These are phyloP conservation scores for Trissoscelio sp. DNA, from an alignment of 2,888 invertebrate genomes.

Conservation along the genomic window DNA sequence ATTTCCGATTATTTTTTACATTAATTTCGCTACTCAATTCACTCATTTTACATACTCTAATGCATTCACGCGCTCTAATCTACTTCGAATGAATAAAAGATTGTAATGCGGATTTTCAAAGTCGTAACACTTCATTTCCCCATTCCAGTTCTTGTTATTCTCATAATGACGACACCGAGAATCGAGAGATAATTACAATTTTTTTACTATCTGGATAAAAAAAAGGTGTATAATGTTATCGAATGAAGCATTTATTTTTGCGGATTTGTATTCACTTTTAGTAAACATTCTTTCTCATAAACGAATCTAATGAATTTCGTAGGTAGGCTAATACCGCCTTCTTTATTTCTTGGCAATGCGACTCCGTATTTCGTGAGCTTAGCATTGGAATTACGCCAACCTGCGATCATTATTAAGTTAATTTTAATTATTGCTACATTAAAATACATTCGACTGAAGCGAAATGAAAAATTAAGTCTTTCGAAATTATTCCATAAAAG, in stretches of 20 bases:
- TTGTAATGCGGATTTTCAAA: slow-evolving; percentile 22
- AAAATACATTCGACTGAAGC: slow-evolving; percentile 3
- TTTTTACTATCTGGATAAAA: background rate
- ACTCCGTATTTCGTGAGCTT: slow-evolving; percentile 35
- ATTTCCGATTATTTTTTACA: background rate
- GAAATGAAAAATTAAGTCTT: slow-evolving; percentile 11
- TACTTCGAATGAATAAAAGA: slow-evolving; percentile 41
- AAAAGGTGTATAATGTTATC: background rate
- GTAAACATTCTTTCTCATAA: slow-evolving; percentile 28
- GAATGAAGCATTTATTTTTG: slow-evolving; percentile 20
- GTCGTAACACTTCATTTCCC: slow-evolving; percentile 16
- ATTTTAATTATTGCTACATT: slow-evolving; percentile 45
- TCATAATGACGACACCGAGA: slow-evolving; percentile 18
- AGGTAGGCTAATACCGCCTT: slow-evolving; percentile 47
- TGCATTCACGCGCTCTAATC: slow-evolving; percentile 29
- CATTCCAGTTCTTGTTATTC: background rate
- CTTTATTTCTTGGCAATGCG: slow-evolving; percentile 55
- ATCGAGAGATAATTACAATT: background rate
- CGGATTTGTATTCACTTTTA: background rate
- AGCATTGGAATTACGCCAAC: slow-evolving; percentile 49
- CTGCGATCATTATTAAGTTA: slow-evolving; percentile 41
- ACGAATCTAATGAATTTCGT: slow-evolving; percentile 53
- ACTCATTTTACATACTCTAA: slow-evolving; percentile 11
- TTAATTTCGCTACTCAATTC: too few relatives aligned
- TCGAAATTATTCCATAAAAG: too few relatives aligned